A percentile compares a stretch with the other conserved stretches of the same genome.
These are phyloP conservation scores for Spilarctia lutea DNA, from an alignment of 2,888 invertebrate genomes.

Conservation along the genomic window DNA sequence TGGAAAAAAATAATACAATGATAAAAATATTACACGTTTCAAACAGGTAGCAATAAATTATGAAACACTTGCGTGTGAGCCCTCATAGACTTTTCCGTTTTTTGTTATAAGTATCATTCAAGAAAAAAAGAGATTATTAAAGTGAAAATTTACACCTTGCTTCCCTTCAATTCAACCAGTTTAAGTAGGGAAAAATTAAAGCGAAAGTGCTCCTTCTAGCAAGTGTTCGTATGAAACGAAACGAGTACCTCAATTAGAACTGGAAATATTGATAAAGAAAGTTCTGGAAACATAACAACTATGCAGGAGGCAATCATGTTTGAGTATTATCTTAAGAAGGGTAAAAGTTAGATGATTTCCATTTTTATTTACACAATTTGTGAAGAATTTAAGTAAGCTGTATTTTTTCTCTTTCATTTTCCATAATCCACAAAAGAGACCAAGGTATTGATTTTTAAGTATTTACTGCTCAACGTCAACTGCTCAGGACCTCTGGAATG, in stretches of 20 bases:
- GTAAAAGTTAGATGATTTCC: background rate
- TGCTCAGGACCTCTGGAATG: too few species aligned
- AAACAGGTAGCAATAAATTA: background rate
- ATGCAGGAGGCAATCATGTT: background rate
- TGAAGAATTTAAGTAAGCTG: background rate
- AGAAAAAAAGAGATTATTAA: background rate
- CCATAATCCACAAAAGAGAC: background rate
- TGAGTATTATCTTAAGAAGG: background rate
- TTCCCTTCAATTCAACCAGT: background rate
- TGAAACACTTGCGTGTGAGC: background rate
- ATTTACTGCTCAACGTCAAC: too few species aligned
- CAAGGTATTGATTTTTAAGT: too few species aligned
- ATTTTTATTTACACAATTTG: background rate
- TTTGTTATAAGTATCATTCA: background rate
- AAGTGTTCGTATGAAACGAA: background rate
- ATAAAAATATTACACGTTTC: too few species aligned
- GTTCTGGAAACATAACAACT: background rate
- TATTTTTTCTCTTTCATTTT: background rate
- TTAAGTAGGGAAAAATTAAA: background rate
- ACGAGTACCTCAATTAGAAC: background rate
- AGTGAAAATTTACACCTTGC: background rate
- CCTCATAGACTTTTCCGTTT: background rate
- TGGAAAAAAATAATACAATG: too few species aligned
- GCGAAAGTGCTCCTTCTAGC: background rate
- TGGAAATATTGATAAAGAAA: background rate